Conservation (phyloP, 2,888 invertebrate genomes). For the Asteroscopus sphinx region DNA sequence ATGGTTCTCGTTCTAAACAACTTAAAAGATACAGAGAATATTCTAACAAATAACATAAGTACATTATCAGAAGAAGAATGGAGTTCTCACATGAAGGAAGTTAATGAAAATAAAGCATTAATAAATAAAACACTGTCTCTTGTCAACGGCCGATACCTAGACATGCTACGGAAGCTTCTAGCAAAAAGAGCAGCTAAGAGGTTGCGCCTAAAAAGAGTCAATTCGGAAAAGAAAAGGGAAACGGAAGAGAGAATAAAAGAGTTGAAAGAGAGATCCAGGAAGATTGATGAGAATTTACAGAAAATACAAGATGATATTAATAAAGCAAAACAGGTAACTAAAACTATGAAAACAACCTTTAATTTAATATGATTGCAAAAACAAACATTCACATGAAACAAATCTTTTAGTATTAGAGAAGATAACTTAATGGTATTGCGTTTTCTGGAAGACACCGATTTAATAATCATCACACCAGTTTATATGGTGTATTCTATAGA, state of each 20-base stretch:
- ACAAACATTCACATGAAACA: too few relatives aligned
- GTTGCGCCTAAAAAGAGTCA: slow-evolving; percentile 81
- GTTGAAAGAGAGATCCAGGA: slow-evolving; percentile 87
- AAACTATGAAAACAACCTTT: too few relatives aligned
- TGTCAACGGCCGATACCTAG: slow-evolving; percentile 80
- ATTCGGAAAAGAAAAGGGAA: slow-evolving; percentile 71
- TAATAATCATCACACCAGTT: too few relatives aligned
- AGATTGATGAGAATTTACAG: slow-evolving; percentile 92
- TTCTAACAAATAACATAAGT: slow-evolving; percentile 80
- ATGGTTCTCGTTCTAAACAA: slow-evolving; percentile 64
- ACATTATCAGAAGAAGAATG: slow-evolving; percentile 88
- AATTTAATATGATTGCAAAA: too few relatives aligned
- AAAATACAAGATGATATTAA: slow-evolving; percentile 91
- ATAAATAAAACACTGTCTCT: slow-evolving; percentile 78
- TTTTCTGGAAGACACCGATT: too few relatives aligned
- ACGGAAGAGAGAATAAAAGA: slow-evolving; percentile 78
- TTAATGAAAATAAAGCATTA: slow-evolving; percentile 83
- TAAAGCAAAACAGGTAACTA: slow-evolving; percentile 89
- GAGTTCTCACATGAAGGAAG: slow-evolving; percentile 84
- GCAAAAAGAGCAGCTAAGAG: slow-evolving; percentile 85
- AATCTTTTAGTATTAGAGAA: too few relatives aligned
- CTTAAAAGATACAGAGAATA: slow-evolving; percentile 72
- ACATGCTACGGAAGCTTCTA: slow-evolving; percentile 78
- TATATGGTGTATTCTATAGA: too few relatives aligned
- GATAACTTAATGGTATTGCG: too few relatives aligned